Conservation (phyloP, 1,140 invertebrate genomes). For the Drosophila azteca region DNA sequence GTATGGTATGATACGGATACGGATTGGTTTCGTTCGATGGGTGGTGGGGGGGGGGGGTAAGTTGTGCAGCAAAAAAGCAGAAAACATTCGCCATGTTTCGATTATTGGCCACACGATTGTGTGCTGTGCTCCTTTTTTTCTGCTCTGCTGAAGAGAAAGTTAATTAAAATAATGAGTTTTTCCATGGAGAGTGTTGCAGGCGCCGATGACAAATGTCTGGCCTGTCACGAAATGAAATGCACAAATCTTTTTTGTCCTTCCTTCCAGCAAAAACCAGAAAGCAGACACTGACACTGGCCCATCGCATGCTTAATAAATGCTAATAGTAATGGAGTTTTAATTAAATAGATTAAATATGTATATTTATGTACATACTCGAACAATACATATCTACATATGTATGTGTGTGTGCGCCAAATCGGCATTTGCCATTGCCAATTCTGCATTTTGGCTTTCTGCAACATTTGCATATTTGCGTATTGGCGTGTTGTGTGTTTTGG, state of each 20-base stretch:
- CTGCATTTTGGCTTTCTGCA: constrained; percentile 45
- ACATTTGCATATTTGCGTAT: constrained; percentile 66
- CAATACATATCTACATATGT: constrained; percentile 19
- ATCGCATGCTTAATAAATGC: constrained; percentile 64
- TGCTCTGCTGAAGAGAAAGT: constrained; percentile 75
- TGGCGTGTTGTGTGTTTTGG: constrained; percentile 12
- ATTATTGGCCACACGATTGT: constrained; percentile 52
- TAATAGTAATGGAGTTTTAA: constrained; percentile 80
- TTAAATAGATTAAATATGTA: constrained; percentile 62
- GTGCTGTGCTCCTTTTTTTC: constrained; percentile 24
- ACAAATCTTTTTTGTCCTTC: constrained; percentile 13
- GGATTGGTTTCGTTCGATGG: too few species aligned
- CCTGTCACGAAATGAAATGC: constrained; percentile 48
- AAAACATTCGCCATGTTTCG: constrained; percentile 24
- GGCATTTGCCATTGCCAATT: constrained; percentile 49
- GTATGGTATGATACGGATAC: constrained; percentile 12
- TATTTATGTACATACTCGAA: background rate
- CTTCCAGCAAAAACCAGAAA: background rate
- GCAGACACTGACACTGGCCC: constrained; percentile 12
- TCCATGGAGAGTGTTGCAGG: constrained; percentile 52
- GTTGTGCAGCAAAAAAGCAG: constrained; percentile 5
- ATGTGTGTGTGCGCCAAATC: constrained; percentile 41
- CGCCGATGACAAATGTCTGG: constrained; percentile 67
- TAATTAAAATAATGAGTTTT: constrained; percentile 84
- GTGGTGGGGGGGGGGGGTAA: too few species aligned